These are phyloP conservation scores for Toxostoma redivivum DNA, from an alignment of 2,113 vertebrate genomes.

Conservation along the genomic window DNA sequence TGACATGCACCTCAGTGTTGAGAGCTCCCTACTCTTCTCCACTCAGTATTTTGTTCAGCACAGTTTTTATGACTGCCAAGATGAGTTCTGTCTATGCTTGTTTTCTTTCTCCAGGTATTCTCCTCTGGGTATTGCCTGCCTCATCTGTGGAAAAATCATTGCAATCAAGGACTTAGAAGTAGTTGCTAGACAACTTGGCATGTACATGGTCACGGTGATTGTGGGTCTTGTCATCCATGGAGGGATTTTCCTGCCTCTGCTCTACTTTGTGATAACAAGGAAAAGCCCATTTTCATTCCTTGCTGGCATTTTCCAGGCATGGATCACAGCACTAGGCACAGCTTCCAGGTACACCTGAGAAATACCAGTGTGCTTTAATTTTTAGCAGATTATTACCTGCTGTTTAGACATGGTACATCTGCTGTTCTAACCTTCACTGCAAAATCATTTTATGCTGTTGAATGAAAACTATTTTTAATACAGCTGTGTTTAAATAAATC, in stretches of 20 bases:
- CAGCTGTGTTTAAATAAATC: not conserved
- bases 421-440: not conserved
- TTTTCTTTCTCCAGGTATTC: constrained; percentile 86
- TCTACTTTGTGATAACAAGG: constrained; percentile 94
- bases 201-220: constrained; percentile 99
- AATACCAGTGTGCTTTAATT: not conserved
- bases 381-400: not conserved
- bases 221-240: constrained; percentile 96
- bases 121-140: constrained; percentile 94
- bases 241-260: constrained; percentile 92
- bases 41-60: not conserved
- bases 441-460: not conserved
- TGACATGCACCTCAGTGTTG: not conserved
- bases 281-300: constrained; percentile 98
- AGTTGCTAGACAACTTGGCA: constrained; percentile 93
- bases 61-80: not conserved
- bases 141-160: constrained; percentile 99
- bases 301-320: constrained; percentile 97
- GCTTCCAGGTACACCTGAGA: constrained; percentile 87
- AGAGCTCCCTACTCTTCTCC: not conserved
- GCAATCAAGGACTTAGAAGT: constrained; percentile 97
- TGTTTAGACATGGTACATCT: not conserved
- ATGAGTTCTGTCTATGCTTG: not conserved
- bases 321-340: constrained; percentile 97
- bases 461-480: not conserved